phyloP scores from a whole-genome alignment of 2,888 invertebrate species.

The Ochropleura plecta region DNA sequence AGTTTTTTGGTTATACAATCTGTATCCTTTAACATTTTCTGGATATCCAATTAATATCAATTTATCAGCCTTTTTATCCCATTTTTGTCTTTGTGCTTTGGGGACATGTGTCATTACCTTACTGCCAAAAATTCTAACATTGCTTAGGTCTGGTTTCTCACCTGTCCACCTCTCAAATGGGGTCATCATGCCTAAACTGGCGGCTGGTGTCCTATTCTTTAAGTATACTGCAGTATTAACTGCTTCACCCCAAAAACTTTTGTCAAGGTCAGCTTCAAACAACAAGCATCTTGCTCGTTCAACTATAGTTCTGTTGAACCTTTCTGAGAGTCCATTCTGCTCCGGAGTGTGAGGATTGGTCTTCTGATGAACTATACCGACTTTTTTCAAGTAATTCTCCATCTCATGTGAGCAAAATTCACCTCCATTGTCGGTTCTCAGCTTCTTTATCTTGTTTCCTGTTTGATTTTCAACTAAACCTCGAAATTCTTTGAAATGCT shows the following conservation, averaged over 20 bases:
- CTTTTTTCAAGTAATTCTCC: not conserved
- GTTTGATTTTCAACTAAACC: conserved; percentile 25
- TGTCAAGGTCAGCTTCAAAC: not conserved
- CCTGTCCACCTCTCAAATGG: conserved; percentile 11
- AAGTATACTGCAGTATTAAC: not conserved
- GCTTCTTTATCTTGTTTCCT: conserved; percentile 7
- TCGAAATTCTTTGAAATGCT: conserved; percentile 7
- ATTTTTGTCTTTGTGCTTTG: conserved; percentile 2
- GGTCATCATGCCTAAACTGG: conserved; percentile 1
- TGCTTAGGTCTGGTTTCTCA: not conserved
- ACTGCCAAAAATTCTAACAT: conserved; percentile 21
- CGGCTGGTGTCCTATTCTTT: conserved; percentile 3
- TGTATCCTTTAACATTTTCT: conserved; percentile 59
- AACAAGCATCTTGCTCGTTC: conserved; percentile 7
- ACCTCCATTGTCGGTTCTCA: conserved; percentile 21
- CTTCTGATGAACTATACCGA: conserved; percentile 19
- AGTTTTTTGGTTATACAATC: not conserved
- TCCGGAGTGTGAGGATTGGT: conserved; percentile 11
- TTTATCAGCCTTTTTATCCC: not conserved
- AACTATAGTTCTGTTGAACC: not conserved
- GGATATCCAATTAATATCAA: conserved; percentile 21
- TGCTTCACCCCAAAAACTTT: not conserved
- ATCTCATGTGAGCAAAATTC: conserved; percentile 14
- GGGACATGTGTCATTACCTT: conserved; percentile 21
- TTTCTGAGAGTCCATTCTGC: conserved; percentile 6